phyloP scores from a whole-genome alignment of 1,140 invertebrate species.

The Drosophila grimshawi region DNA sequence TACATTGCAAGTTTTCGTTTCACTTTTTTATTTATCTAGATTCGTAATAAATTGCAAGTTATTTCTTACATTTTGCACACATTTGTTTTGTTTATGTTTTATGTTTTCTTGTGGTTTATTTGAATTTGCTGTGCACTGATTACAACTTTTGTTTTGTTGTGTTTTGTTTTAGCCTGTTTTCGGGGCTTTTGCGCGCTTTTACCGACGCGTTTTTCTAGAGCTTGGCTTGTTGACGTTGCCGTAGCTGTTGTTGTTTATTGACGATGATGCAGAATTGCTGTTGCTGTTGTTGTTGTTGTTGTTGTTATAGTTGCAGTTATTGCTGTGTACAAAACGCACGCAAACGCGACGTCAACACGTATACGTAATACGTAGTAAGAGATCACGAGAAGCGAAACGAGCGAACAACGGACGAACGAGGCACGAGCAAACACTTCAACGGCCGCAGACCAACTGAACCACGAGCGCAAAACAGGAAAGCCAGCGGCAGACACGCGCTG shows the following conservation, averaged over 20 bases:
- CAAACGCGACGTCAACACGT: conserved; percentile 58
- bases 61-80: conserved; percentile 47
- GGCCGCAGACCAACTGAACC: conserved; percentile 83
- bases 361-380: conserved; percentile 36
- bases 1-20: conserved; percentile 33
- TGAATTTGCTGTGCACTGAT: conserved; percentile 6
- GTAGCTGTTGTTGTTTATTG: conserved; percentile 42
- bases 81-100: conserved; percentile 51
- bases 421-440: conserved; percentile 83
- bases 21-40: conserved; percentile 19
- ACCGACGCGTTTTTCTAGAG: conserved; percentile 63
- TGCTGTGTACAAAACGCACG: conserved; percentile 31
- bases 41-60: conserved; percentile 13
- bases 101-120: conserved; percentile 38
- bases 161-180: conserved; percentile 18
- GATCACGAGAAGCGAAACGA: conserved; percentile 35
- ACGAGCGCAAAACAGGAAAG: conserved; percentile 76
- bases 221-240: conserved; percentile 36
- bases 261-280: conserved; percentile 42
- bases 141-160: not conserved
- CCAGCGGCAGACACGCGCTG: conserved; percentile 49
- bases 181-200: conserved; percentile 49
- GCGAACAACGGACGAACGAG: conserved; percentile 48
- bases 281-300: conserved; percentile 26
- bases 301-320: conserved; percentile 37